phyloP scores from a whole-genome alignment of 2,797 vertebrate species.

The Onychomys arenicola region DNA sequence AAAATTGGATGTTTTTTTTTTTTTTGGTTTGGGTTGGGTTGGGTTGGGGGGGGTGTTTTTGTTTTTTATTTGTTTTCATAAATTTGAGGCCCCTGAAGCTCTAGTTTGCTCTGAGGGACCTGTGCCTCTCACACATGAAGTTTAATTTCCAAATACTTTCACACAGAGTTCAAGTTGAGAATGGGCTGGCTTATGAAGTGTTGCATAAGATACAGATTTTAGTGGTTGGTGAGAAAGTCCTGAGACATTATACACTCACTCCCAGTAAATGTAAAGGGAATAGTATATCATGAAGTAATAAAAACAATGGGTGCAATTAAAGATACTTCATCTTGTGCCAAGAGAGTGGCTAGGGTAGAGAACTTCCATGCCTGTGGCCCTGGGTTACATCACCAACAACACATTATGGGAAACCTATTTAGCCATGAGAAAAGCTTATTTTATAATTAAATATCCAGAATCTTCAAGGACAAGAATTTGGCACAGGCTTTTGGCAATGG shows the following conservation, averaged over 20 bases:
- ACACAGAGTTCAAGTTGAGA: constrained; percentile 12
- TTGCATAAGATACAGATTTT: neutral
- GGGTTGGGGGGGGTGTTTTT: neutral
- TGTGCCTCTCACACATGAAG: neutral
- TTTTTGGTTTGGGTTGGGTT: neutral
- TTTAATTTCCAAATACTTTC: constrained; percentile 45
- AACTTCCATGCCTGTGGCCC: neutral
- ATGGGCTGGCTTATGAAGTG: neutral
- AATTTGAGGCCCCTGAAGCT: neutral
- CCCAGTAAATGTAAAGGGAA: constrained; percentile 34
- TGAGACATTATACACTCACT: neutral
- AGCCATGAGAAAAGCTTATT: constrained; percentile 7
- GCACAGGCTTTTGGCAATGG: neutral
- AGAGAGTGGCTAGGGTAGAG: neutral
- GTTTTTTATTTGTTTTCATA: neutral
- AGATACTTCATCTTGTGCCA: neutral
- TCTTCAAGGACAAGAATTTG: neutral
- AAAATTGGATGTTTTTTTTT: neutral
- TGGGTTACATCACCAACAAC: neutral
- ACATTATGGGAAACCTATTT: neutral
- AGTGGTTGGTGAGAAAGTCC: constrained; percentile 25
- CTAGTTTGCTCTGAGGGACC: neutral
- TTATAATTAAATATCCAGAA: constrained; percentile 47
- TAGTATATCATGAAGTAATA: neutral
- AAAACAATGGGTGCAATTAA: neutral